Base-by-base conservation (phyloP, 2,797 vertebrate species). In the Aulostomus chinensis region DNA sequence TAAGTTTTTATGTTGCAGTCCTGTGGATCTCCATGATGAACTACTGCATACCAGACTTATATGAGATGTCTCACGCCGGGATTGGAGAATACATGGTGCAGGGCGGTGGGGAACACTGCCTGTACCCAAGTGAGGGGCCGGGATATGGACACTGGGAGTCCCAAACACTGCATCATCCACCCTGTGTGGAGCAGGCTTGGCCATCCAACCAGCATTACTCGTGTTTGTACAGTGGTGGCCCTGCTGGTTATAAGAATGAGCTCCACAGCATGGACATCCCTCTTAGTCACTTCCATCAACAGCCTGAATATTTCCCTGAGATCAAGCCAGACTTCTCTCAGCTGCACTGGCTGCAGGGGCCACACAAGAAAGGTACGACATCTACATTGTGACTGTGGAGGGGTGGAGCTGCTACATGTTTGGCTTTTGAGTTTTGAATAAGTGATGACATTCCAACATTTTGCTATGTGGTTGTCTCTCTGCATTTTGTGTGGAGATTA, bases 111-210 rank as follows among this genome's bases (percentile, higher is more conserved):
- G 95, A 96, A 47, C 93, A 91, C 85, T 96, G 94, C 85, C 90
- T 94, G 80, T 96, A 92, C 70, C 83, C 92, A 0, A 88, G 92
- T 54, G 94, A 95, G 34, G 94, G 89, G 50, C 90, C 91, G 2
- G 84, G 86, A 62, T 95, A 90, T 48, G 80, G 90, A 64, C 89
- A 84, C 86, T 93, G 86, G 14, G 94, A 94, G 75, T 80, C 89
- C 64, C 94, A 94, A 87, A 88, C 93, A 16, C 50, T 87, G 28
- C 93, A 94, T 85, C 88, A 92, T 68, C 93, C 91, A 45, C 93
- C 95, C 76, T 96, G 91, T 89, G 88, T 93, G 93, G 96, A 97
- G 90, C 94, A 94, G 89, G 80, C 93, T 69, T 96, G 96, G 95
- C 87, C 89, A 21, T 83, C 92, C 61, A 83, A 89, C 81, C 95